Percentiles rank a stretch among this genome's conserved stretches.
Evolutionary conservation across 2,888 invertebrate species (phyloP).

Genomic region (Cantharis rufa): DNA sequence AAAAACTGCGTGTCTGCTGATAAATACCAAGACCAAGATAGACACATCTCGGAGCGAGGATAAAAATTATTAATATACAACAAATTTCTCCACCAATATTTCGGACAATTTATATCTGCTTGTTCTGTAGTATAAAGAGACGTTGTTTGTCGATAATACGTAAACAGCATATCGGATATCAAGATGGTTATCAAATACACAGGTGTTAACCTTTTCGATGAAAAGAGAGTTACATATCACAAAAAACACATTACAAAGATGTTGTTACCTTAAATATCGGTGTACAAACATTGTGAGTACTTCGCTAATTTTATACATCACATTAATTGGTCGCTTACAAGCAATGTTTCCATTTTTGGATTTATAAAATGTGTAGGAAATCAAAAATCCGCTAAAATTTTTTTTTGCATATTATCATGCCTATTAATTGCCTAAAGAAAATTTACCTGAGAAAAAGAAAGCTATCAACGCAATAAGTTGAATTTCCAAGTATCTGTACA

Average conservation of each 20-base stretch:
- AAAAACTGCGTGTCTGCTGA: slow-evolving; percentile 59
- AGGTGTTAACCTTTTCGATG: slow-evolving; percentile 54
- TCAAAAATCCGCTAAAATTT: slow-evolving; percentile 42
- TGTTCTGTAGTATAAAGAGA: slow-evolving; percentile 51
- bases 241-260: not conserved
- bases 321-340: slow-evolving; percentile 29
- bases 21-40: slow-evolving; percentile 60
- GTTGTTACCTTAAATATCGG: slow-evolving; percentile 53
- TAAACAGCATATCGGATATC: slow-evolving; percentile 52
- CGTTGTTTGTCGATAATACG: slow-evolving; percentile 51
- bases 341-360: slow-evolving; percentile 33
- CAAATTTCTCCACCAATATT: slow-evolving; percentile 61
- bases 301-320: slow-evolving; percentile 33
- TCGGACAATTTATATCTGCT: slow-evolving; percentile 53
- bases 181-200: slow-evolving; percentile 54
- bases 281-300: slow-evolving; percentile 45
- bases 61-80: slow-evolving; percentile 59
- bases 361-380: slow-evolving; percentile 46
- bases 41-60: slow-evolving; percentile 55
- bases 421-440: not conserved
- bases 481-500: slow-evolving; percentile 54
- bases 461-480: slow-evolving; percentile 58
- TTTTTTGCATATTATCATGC: not conserved
- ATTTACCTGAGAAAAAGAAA: slow-evolving; percentile 55
- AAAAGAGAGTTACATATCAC: slow-evolving; percentile 19